Conservation (phyloP, 2,888 invertebrate species). For the Elmis aenea region DNA sequence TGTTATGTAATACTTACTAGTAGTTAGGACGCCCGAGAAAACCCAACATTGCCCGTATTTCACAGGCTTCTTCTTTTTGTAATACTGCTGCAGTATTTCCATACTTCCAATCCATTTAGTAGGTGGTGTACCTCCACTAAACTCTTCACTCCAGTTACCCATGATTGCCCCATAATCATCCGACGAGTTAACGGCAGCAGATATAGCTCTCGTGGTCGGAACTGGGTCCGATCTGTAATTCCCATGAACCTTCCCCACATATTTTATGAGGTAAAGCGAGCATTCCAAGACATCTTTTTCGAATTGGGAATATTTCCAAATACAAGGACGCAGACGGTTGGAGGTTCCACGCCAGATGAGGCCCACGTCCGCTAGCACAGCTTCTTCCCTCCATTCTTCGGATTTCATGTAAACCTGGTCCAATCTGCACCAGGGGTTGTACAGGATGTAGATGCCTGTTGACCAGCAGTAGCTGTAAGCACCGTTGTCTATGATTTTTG, state of each 20-base stretch:
- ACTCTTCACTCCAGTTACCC: conserved; percentile 87
- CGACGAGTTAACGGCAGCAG: conserved; percentile 81
- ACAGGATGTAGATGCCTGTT: conserved; percentile 73
- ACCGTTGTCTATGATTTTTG: conserved; percentile 62
- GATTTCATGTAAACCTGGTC: conserved; percentile 63
- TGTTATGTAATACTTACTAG: conserved; percentile 64
- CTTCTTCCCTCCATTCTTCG: conserved; percentile 74
- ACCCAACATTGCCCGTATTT: conserved; percentile 97
- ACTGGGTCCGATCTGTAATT: conserved; percentile 71
- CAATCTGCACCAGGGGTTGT: conserved; percentile 82
- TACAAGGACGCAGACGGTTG: conserved; percentile 74
- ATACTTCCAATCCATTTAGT: conserved; percentile 87
- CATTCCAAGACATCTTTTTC: conserved; percentile 79
- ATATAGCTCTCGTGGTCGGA: conserved; percentile 70
- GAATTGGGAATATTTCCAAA: conserved; percentile 91
- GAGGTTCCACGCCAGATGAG: conserved; percentile 88
- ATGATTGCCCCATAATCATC: conserved; percentile 82
- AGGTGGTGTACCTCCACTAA: conserved; percentile 79
- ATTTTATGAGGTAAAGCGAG: conserved; percentile 66
- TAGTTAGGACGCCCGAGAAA: conserved; percentile 84
- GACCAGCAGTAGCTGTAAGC: conserved; percentile 74
- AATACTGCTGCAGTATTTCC: conserved; percentile 79
- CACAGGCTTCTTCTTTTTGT: conserved; percentile 77
- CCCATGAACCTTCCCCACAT: conserved; percentile 60
- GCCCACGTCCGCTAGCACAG: conserved; percentile 81